These are phyloP conservation scores for Amphipoea lucens DNA, from an alignment of 2,888 invertebrate genomes.

Conservation along the genomic window DNA sequence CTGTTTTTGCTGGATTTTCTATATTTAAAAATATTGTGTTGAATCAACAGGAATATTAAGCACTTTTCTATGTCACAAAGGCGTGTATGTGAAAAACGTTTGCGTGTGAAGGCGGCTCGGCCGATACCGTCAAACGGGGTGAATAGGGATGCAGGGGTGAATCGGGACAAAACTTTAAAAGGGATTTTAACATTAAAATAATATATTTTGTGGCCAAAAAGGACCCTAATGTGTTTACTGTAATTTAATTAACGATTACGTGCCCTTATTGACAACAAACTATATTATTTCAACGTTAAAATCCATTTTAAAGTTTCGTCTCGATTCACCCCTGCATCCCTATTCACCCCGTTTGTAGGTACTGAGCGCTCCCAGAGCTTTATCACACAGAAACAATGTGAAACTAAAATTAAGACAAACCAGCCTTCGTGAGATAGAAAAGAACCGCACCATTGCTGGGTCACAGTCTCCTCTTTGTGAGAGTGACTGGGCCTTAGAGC, in stretches of 20 bases:
- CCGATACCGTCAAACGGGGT: neutral
- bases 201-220: no score
- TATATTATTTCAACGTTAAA: no score
- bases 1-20: neutral
- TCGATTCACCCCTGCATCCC: no score
- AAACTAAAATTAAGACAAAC: neutral
- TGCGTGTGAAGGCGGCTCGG: neutral
- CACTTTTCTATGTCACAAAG: neutral
- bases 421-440: neutral
- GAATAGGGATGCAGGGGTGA: no score
- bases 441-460: neutral
- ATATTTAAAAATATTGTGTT: conserved; percentile 1
- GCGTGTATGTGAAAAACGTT: neutral
- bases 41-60: conserved; percentile 3
- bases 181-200: no score
- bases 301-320: no score
- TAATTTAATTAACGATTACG: no score
- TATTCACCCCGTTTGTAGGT: no score
- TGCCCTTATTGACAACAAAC: no score
- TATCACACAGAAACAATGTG: neutral
- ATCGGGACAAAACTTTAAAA: no score
- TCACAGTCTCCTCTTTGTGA: neutral
- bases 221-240: no score
- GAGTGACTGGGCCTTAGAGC: neutral
- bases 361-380: no score